Evolutionary conservation across 2,113 vertebrate species (phyloP).

Genomic region (Salminus brasiliensis): DNA sequence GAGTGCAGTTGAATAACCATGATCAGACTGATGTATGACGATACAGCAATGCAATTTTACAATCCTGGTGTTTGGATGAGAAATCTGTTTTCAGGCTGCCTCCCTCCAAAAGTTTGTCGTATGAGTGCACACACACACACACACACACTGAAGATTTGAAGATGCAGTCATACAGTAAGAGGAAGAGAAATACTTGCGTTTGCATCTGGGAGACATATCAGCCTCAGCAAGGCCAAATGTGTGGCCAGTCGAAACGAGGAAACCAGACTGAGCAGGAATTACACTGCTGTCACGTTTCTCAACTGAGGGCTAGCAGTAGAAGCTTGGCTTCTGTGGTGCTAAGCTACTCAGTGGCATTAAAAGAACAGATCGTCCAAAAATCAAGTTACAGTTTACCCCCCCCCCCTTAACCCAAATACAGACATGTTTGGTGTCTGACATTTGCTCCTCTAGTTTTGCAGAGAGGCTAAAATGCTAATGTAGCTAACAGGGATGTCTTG

Average conservation of each 20-base stretch:
- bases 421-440: too few species aligned
- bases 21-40: too few species aligned
- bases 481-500: too few species aligned
- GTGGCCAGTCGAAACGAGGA: slow-evolving; percentile 37
- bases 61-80: not conserved
- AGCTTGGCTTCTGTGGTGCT: not conserved
- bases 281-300: not conserved
- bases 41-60: too few species aligned
- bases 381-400: too few species aligned
- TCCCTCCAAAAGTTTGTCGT: not conserved
- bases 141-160: slow-evolving; percentile 28
- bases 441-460: too few species aligned
- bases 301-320: not conserved
- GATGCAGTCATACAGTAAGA: slow-evolving; percentile 66
- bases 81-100: not conserved
- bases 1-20: too few species aligned
- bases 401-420: too few species aligned
- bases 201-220: slow-evolving; percentile 71
- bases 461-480: not conserved
- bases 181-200: slow-evolving; percentile 63
- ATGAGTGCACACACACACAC: not conserved
- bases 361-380: too few species aligned
- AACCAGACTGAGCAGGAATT: slow-evolving; percentile 31
- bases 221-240: slow-evolving; percentile 61
- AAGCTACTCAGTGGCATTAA: too few species aligned